Percentiles rank a stretch among this genome's conserved stretches.
phyloP scores from a whole-genome alignment of 2,888 invertebrate species.

The Erebia palarica region DNA sequence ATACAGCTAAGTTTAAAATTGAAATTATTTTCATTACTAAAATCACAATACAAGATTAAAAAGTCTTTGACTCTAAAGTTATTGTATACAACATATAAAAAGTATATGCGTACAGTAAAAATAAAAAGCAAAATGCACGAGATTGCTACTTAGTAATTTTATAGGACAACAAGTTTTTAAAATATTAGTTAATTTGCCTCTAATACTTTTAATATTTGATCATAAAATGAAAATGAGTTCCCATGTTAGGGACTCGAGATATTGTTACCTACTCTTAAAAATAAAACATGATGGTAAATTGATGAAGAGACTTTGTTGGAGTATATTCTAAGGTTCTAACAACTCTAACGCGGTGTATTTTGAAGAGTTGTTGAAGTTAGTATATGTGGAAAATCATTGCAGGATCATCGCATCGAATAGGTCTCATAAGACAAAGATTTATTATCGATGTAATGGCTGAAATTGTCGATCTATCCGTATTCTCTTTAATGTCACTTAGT shows the following conservation, averaged over 20 bases:
- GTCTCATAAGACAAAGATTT: neutral
- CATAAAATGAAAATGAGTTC: neutral
- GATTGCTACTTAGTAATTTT: conserved; percentile 10
- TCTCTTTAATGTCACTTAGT: too few species aligned
- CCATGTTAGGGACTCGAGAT: too few species aligned
- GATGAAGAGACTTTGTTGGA: neutral
- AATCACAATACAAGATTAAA: neutral
- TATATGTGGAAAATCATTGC: neutral
- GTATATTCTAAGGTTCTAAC: neutral
- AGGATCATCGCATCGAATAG: neutral
- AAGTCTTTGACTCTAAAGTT: conserved; percentile 15
- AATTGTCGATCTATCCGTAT: too few species aligned
- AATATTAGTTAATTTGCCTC: conserved; percentile 18
- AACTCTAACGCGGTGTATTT: neutral
- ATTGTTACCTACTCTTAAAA: neutral
- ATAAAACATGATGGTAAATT: neutral
- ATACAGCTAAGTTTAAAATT: too few species aligned
- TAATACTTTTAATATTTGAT: neutral
- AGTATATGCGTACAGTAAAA: neutral
- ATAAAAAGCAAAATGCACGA: neutral
- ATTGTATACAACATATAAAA: neutral
- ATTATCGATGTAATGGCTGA: too few species aligned
- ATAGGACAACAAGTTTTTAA: conserved; percentile 1
- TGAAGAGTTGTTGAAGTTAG: neutral
- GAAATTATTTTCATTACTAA: too few species aligned